Conservation (phyloP, 1,140 invertebrate species). For the Idris sp. region DNA sequence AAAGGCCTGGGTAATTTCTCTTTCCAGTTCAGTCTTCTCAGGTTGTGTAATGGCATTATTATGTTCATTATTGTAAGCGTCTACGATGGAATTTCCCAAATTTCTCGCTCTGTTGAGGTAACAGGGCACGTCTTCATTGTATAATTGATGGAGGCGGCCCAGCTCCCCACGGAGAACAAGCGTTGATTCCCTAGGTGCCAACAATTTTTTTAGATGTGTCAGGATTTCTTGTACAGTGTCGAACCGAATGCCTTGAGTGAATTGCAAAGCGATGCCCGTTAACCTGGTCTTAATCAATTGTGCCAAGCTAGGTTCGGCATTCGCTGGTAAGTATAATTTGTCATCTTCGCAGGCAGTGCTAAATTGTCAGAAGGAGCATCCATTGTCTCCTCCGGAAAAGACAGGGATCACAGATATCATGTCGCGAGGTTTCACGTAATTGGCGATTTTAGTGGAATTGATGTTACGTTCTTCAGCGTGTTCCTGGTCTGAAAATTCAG, state of each 20-base stretch:
- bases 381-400: background rate
- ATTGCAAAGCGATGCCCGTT: slow-evolving; percentile 1
- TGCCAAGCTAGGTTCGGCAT: background rate
- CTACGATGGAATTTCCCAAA: background rate
- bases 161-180: no score
- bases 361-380: slow-evolving; percentile 1
- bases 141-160: slow-evolving; percentile 5
- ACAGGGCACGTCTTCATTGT: slow-evolving; percentile 7
- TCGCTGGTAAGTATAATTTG: background rate
- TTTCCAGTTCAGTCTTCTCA: background rate
- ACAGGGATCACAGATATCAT: background rate
- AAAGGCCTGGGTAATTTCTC: slow-evolving; percentile 8
- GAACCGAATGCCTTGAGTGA: slow-evolving; percentile 5
- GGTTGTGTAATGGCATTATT: background rate
- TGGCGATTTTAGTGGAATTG: no score
- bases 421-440: slow-evolving; percentile 11
- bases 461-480: no score
- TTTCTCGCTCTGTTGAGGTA: background rate
- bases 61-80: slow-evolving; percentile 9
- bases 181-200: no score
- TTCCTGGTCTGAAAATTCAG: no score
- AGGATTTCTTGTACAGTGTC: background rate
- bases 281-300: slow-evolving; percentile 9
- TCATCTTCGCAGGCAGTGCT: slow-evolving; percentile 1
- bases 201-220: no score